phyloP scores from a whole-genome alignment of 2,797 vertebrate species.

The Esox lucius region DNA sequence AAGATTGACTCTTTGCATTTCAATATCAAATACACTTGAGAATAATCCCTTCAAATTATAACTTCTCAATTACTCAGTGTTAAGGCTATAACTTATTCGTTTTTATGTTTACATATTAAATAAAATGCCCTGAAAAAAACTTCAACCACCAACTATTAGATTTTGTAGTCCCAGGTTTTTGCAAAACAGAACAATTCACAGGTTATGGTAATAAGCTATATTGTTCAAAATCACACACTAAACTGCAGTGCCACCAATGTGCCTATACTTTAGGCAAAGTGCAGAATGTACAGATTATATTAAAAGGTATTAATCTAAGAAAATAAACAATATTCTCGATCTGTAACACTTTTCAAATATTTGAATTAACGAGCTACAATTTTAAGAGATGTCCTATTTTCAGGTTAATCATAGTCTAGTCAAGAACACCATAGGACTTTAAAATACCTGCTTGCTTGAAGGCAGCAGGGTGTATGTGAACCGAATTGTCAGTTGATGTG shows the following conservation, averaged over 20 bases:
- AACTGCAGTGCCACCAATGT: slow-evolving; percentile 67
- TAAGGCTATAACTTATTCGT: slow-evolving; percentile 33
- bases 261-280: slow-evolving; percentile 63
- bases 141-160: slow-evolving; percentile 34
- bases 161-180: slow-evolving; percentile 41
- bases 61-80: slow-evolving; percentile 44
- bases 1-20: not conserved
- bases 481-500: slow-evolving; percentile 52
- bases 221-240: slow-evolving; percentile 42
- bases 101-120: slow-evolving; percentile 36
- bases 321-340: slow-evolving; percentile 36
- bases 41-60: slow-evolving; percentile 51
- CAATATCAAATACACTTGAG: slow-evolving; percentile 19
- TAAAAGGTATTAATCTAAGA: slow-evolving; percentile 36
- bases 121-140: slow-evolving; percentile 63
- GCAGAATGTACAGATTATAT: slow-evolving; percentile 54
- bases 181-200: slow-evolving; percentile 58
- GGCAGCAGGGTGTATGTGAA: slow-evolving; percentile 51
- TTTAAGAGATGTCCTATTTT: slow-evolving; percentile 27
- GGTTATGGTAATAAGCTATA: slow-evolving; percentile 42
- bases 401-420: slow-evolving; percentile 32
- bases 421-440: slow-evolving; percentile 48
- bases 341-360: slow-evolving; percentile 28
- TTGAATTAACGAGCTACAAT: slow-evolving; percentile 30
- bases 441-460: slow-evolving; percentile 48